These are phyloP conservation scores for Asarcornis scutulata DNA, from an alignment of 2,113 vertebrate species.

Conservation along the genomic window DNA sequence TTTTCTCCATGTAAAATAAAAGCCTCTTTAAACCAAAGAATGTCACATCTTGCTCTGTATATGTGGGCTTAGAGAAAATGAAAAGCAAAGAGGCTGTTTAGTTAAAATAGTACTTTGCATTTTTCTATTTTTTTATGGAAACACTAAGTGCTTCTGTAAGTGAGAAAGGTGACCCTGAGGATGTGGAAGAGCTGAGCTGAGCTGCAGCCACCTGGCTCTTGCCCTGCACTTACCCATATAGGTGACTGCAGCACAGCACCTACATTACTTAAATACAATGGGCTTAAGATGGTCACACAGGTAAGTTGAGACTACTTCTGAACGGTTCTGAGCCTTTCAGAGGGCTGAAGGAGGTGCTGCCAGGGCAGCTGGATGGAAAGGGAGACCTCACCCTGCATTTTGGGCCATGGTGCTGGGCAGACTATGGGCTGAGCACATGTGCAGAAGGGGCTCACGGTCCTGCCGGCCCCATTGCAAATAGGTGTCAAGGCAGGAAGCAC, in stretches of 20 bases:
- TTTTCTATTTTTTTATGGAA: neutral
- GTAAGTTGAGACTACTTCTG: neutral
- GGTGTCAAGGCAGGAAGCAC: neutral
- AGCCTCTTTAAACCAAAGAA: neutral
- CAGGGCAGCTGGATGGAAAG: neutral
- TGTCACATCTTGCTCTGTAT: neutral
- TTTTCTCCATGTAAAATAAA: constrained; percentile 51
- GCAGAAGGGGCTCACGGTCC: neutral
- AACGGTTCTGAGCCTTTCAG: neutral
- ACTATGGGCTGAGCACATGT: neutral
- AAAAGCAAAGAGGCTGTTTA: neutral
- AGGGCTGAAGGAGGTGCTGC: neutral
- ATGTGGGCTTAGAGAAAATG: neutral
- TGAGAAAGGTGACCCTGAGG: neutral
- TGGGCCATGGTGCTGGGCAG: neutral
- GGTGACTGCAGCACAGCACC: neutral
- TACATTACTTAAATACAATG: rapidly evolving
- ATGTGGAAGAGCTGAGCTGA: neutral
- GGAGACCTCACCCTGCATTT: neutral
- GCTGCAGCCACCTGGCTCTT: neutral
- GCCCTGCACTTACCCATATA: neutral
- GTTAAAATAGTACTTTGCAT: neutral
- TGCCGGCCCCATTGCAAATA: neutral
- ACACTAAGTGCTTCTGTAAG: neutral
- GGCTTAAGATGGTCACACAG: neutral